Base-by-base conservation (phyloP, 2,113 vertebrate species). In the Halcyon malimbica region DNA sequence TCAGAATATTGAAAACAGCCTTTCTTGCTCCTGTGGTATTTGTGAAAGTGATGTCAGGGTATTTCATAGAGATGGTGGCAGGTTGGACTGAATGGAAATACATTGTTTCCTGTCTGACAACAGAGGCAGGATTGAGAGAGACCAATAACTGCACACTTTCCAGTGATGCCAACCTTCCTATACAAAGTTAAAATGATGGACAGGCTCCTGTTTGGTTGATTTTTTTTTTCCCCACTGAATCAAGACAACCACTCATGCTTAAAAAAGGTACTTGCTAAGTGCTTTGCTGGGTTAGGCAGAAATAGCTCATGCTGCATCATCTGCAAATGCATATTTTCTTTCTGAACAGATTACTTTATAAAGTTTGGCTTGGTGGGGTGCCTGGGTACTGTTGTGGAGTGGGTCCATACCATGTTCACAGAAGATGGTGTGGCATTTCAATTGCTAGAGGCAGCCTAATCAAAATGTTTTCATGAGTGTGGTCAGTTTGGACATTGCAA, bases 31-130 rank as follows among this genome's bases (percentile, higher is more conserved):
- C 18, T 33, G 10, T 53, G 26, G 5, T 81, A 53, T 69, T 70
- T 87, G 11, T 74, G 64, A 76, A 81, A 74, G 37, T 13, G 14
- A 0, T 73, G 68, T 7, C 14, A 46, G 13, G 12, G 2, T 80
- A 35, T 69, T 83, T 88, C 6, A 2, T 14, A 53, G 31, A 11
- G 35, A 8, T 0, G 0, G 17, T 68, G 33, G 5, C 23, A 71
- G 23, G 15, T 2, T 82, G 60, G 16, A 23, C 54, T 1, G 1
- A 37, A 13, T 3, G 6, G 8, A 28, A 21, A n/a, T 85, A 15
- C 33, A 17, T 25, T 71, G 7, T 53, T 78, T 71, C 33, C 7
- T 71, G 7, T 37, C 62, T 56, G 25, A 68, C n/a, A 24, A 64
- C 62, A 85, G 28, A 59, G 48, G 9, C 7, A 69, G 21, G 3